Percentiles rank a stretch among this genome's conserved stretches.
Evolutionary conservation across 2,888 invertebrate species (phyloP).

Genomic region (Troides helena): DNA sequence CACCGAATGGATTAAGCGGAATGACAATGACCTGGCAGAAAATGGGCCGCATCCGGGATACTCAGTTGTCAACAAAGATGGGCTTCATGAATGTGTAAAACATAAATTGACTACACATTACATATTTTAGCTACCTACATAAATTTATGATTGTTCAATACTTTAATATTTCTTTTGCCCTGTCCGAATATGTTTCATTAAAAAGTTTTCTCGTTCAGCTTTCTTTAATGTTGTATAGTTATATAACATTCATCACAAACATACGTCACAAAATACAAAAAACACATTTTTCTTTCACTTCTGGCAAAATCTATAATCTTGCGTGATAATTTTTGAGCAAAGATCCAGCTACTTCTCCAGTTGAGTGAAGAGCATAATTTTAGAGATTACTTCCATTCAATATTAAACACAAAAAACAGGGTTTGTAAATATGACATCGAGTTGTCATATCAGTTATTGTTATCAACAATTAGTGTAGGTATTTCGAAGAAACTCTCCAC

Average conservation of each 20-base stretch:
- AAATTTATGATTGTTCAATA: background rate
- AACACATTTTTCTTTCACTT: too few relatives aligned
- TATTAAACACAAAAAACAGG: background rate
- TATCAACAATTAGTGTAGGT: background rate
- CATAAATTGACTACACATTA: constrained; percentile 8
- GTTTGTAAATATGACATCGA: background rate
- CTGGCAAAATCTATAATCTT: too few relatives aligned
- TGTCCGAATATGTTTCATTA: background rate
- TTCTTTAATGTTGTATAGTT: too few relatives aligned
- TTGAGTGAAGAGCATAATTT: too few relatives aligned
- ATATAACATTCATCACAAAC: too few relatives aligned
- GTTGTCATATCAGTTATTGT: background rate
- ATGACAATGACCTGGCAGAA: constrained; percentile 30
- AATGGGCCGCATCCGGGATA: constrained; percentile 28
- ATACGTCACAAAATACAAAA: too few relatives aligned
- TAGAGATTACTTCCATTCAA: too few relatives aligned
- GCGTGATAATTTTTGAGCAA: too few relatives aligned
- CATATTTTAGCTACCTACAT: background rate
- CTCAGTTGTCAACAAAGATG: constrained; percentile 22
- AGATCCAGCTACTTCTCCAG: too few relatives aligned
- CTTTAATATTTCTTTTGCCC: background rate
- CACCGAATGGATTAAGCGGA: constrained; percentile 14
- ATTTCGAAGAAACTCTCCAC: background rate
- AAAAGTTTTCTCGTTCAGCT: background rate
- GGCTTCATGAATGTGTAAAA: constrained; percentile 27